Evolutionary conservation across 2,888 invertebrate genomes (phyloP).

Genomic region (Silvanus unidentatus): DNA sequence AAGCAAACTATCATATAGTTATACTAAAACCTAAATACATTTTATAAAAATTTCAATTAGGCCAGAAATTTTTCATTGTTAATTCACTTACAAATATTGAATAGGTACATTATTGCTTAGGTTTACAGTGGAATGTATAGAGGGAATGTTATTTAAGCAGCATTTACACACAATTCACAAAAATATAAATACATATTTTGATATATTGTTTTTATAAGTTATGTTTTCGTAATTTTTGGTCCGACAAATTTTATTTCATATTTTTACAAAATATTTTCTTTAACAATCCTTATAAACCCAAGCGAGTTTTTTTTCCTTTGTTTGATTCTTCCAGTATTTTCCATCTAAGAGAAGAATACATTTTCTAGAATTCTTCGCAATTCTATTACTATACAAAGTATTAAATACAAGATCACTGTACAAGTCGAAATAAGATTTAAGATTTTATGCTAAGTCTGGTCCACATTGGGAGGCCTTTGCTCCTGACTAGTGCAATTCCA

Average conservation of each 20-base stretch:
- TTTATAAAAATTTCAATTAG: conserved; percentile 33
- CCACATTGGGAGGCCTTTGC: conserved; percentile 35
- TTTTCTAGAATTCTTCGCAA: conserved; percentile 26
- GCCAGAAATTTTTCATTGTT: conserved; percentile 23
- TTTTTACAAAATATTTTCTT: conserved; percentile 12
- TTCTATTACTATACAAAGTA: conserved; percentile 39
- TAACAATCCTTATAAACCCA: conserved; percentile 33
- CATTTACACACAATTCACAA: background rate
- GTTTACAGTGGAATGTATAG: conserved; percentile 35
- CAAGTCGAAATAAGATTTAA: conserved; percentile 35
- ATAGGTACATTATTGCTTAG: conserved; percentile 36
- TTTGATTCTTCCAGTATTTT: conserved; percentile 8
- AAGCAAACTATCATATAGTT: conserved; percentile 2
- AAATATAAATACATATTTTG: background rate
- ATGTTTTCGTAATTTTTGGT: conserved; percentile 12
- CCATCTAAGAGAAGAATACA: conserved; percentile 23
- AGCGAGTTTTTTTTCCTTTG: too few species aligned
- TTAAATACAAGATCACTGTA: conserved; percentile 40
- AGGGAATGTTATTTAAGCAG: conserved; percentile 30
- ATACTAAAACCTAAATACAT: conserved; percentile 20
- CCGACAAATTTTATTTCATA: background rate
- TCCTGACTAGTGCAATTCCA: conserved; percentile 50
- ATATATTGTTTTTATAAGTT: too few species aligned
- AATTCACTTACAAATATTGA: conserved; percentile 20
- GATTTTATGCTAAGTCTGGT: conserved; percentile 45